These are phyloP conservation scores for Drosophila falleni DNA, from an alignment of 2,888 invertebrate genomes.

Conservation along the genomic window DNA sequence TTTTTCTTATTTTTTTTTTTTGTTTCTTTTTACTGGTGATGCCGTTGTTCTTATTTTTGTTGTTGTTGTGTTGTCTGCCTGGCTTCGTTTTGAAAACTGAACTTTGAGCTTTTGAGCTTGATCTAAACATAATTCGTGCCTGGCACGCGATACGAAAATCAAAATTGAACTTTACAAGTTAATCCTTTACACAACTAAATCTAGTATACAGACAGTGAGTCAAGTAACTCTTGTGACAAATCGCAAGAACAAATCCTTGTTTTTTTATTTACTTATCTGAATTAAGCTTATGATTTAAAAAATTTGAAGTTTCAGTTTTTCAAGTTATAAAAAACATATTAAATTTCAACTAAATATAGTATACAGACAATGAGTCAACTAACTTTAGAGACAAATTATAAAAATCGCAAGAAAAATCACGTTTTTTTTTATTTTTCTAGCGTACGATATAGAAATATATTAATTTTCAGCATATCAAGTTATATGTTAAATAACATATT, in stretches of 20 bases:
- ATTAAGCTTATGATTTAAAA: no score
- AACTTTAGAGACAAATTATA: no score
- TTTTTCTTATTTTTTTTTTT: neutral
- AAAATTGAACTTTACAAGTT: constrained; percentile 80
- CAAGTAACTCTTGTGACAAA: neutral
- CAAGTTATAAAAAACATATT: no score
- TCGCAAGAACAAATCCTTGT: neutral
- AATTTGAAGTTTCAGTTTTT: no score
- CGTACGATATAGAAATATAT: no score
- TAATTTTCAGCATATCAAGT: no score
- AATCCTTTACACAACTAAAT: constrained; percentile 65
- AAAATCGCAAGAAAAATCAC: no score
- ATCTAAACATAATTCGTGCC: constrained; percentile 67
- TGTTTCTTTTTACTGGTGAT: neutral
- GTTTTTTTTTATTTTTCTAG: no score
- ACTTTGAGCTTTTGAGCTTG: constrained; percentile 65
- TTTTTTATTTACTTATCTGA: neutral
- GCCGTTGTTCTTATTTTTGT: neutral
- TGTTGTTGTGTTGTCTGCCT: constrained; percentile 18
- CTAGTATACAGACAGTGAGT: constrained; percentile 13
- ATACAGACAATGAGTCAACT: no score
- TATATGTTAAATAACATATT: no score
- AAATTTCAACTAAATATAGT: no score
- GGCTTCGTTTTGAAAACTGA: constrained; percentile 34
- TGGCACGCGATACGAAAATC: constrained; percentile 75